Base-by-base conservation (phyloP, 2,113 vertebrate species). In the Paramormyrops kingsleyae region DNA sequence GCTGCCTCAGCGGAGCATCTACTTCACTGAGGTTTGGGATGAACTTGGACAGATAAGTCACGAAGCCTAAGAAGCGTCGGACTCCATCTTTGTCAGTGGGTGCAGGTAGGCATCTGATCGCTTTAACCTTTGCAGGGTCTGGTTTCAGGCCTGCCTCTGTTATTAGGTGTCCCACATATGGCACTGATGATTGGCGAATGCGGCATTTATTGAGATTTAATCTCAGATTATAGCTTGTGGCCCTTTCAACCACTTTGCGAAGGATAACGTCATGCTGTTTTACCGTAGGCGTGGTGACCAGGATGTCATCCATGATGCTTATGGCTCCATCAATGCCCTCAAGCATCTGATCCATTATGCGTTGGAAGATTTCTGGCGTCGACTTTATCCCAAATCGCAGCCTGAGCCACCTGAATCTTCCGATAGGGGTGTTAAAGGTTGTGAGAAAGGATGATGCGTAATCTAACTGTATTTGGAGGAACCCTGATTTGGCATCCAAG, bases 401-500 rank as follows among this genome's bases (percentile, higher is more conserved):
- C 31, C 88, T 89, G 1, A 90, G 89, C 83, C 88, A 88, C 39
- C 88, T 83, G 39, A 91, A 89, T 31, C 74, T 83, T 27, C 87
- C 77, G 13, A 91, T 80, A 3, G 86, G 90, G 0, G 46, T 91
- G 9, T 91, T 90, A 42, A 92, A 90, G 27, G 80, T 90, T 56
- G 87, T 90, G 13, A 91, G 47, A 24, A 89, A 80, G 0, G 62
- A 91, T 83, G 88, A 92, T 80, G 47, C 44, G 42, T 92, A 49
- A 74, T 91, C 89, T 56, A 90, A 39, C 46, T 85, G 44, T 80
- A 90, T 91, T 59, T 92, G 87, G 9, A 91, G 83, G 56, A 91
- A 91, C 1, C 90, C 90, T 21, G 90, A 91, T 31, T 91, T 92
- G 24, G 89, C 90, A 52, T 91, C 88, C 56, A 92, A 83, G 17